Base-by-base conservation (phyloP, 1,140 invertebrate genomes). In the Helicorthomorpha holstii region DNA sequence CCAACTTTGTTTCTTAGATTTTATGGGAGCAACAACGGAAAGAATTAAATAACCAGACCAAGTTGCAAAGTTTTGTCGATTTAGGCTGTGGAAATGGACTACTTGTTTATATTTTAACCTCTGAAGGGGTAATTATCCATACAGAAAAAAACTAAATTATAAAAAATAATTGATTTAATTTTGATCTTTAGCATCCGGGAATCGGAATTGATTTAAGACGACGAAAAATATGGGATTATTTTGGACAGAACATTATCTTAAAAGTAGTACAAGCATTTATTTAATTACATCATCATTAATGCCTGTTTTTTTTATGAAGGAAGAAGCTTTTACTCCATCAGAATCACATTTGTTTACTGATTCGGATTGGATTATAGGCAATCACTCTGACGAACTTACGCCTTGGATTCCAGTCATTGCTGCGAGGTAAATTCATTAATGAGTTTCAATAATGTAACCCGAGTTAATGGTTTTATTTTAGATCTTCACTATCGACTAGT, bases 341-440 rank as follows among this genome's bases (percentile, higher is more conserved):
- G 74, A 77, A 54, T 66, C 76, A 34, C 71, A 73, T 47, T 61
- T 78, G n/a, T 89, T 83, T 63, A 78, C 81, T 23, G 73, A 81
- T n/a, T 75, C 69, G 41, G 86, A 95, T 65, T 98, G 92, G 90
- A 67, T 98, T 14, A 93, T 98, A 66, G 94, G 95, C 42, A 98
- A 98, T 74, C 95, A 98, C 72, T 94, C 91, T 41, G 95, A 98
- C 74, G 94, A 98, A 65, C 67, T 98, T 3, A 96, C 93, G 26
- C 92, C 94, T 3, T 98, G 94, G 93, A 82, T 98, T 58, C 92
- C 94, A 29, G 80, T 97, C 1, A 81, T 98, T 52, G 83, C 92
- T 34, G 78, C 85, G 0, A 77, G 69, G 71, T 73, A 56, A 49
- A 21, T 34, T 16, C 46, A 41, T 2, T 71, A 73, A 54, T 67